A percentile compares a stretch with the other conserved stretches of the same genome.
Evolutionary conservation across 2,888 invertebrate genomes (phyloP).

Genomic region (Bugulina stolonifera): DNA sequence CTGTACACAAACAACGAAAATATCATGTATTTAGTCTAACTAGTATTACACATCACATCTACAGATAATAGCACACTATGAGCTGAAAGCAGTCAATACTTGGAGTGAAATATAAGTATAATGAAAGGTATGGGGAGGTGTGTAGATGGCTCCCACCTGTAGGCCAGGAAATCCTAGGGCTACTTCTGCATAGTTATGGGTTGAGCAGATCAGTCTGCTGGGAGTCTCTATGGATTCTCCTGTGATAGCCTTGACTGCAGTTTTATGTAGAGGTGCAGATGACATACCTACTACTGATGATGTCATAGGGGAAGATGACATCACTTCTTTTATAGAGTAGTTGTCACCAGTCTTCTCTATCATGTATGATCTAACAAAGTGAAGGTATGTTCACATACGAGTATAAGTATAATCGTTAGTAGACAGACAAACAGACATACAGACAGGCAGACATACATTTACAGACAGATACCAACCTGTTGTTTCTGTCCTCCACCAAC

Average conservation of each 20-base stretch:
- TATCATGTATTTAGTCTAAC: too few relatives aligned
- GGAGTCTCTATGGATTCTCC: conserved; percentile 48
- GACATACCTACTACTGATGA: not conserved
- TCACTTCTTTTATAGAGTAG: not conserved
- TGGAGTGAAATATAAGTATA: too few relatives aligned
- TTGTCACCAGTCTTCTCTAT: not conserved
- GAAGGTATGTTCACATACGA: too few relatives aligned
- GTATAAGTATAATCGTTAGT: too few relatives aligned
- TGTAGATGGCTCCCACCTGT: conserved; percentile 29
- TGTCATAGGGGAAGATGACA: not conserved
- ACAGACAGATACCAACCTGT: too few relatives aligned
- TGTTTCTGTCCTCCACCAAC: conserved; percentile 11
- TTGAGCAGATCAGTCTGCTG: conserved; percentile 54
- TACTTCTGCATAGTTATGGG: conserved; percentile 53
- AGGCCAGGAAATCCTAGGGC: conserved; percentile 57
- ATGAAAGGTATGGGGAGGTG: too few relatives aligned
- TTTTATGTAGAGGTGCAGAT: not conserved
- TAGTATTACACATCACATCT: too few relatives aligned
- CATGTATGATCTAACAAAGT: not conserved
- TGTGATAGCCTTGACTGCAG: not conserved
- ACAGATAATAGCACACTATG: too few relatives aligned
- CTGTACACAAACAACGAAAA: not conserved
- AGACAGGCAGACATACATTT: too few relatives aligned
- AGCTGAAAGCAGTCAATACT: too few relatives aligned
- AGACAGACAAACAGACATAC: too few relatives aligned